Evolutionary conservation across 2,888 invertebrate genomes (phyloP).

Genomic region (Agriopis aurantiaria): DNA sequence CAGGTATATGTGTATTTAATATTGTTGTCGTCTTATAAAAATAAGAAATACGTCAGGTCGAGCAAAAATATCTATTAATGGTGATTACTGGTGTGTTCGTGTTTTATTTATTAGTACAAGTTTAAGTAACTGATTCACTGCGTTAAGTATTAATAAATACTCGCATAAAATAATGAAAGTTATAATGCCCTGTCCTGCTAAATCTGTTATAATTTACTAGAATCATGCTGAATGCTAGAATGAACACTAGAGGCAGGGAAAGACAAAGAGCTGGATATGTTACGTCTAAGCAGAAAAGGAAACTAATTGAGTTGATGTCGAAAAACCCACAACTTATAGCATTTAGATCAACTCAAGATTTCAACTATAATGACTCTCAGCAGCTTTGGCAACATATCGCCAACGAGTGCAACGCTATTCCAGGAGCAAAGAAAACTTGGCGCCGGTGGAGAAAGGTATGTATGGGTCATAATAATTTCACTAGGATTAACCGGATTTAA

Average conservation of each 20-base stretch:
- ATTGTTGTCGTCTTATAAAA: no score
- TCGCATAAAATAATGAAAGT: no score
- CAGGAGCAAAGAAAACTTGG: conserved; percentile 79
- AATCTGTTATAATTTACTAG: not conserved
- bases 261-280: conserved; percentile 67
- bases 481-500: no score
- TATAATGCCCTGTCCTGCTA: no score
- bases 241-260: conserved; percentile 61
- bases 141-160: no score
- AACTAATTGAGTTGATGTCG: conserved; percentile 70
- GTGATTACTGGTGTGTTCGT: no score
- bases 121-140: no score
- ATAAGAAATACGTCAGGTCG: no score
- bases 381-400: conserved; percentile 73
- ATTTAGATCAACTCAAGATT: conserved; percentile 69
- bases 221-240: conserved; percentile 39
- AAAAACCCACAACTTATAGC: conserved; percentile 73
- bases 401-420: conserved; percentile 72
- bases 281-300: conserved; percentile 73
- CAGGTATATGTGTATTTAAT: no score
- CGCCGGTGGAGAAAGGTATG: conserved; percentile 80
- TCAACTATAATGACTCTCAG: conserved; percentile 70
- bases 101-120: no score
- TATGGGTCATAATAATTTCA: conserved; percentile 40
- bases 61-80: no score